phyloP scores from a whole-genome alignment of 2,888 invertebrate genomes.

The Julus scanicus region DNA sequence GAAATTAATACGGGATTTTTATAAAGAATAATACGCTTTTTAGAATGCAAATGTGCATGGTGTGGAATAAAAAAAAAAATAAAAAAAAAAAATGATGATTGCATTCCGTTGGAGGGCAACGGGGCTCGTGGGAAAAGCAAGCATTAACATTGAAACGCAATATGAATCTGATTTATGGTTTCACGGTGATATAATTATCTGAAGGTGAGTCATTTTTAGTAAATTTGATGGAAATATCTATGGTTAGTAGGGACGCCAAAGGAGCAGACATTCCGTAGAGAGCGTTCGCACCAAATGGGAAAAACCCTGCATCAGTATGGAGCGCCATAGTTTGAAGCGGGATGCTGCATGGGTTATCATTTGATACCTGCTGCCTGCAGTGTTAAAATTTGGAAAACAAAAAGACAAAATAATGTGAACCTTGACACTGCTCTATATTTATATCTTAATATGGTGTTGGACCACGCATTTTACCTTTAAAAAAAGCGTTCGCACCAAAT shows the following conservation, averaged over 20 bases:
- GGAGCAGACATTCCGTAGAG: not conserved
- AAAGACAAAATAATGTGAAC: no score
- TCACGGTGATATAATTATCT: slow-evolving; percentile 7
- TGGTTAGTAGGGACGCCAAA: not conserved
- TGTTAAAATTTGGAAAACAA: no score
- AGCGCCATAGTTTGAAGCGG: not conserved
- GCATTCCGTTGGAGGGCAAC: not conserved
- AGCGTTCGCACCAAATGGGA: not conserved
- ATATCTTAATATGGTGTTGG: no score
- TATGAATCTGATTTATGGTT: slow-evolving; percentile 4
- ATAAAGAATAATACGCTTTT: not conserved
- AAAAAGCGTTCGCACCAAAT: not conserved
- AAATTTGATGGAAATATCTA: not conserved
- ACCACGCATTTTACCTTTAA: no score
- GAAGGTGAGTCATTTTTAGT: slow-evolving; percentile 19
- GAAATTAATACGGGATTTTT: slow-evolving; percentile 3
- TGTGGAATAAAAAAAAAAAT: not conserved
- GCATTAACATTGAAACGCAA: not conserved
- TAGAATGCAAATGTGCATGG: not conserved
- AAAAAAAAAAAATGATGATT: not conserved
- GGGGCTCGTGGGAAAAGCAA: not conserved
- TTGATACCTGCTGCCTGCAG: no score
- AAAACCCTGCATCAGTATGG: not conserved
- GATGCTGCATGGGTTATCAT: not conserved
- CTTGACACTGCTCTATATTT: no score